Percentiles rank a stretch among this genome's conserved stretches.
Evolutionary conservation across 2,113 vertebrate genomes (phyloP).

Genomic region (Sardina pilchardus): DNA sequence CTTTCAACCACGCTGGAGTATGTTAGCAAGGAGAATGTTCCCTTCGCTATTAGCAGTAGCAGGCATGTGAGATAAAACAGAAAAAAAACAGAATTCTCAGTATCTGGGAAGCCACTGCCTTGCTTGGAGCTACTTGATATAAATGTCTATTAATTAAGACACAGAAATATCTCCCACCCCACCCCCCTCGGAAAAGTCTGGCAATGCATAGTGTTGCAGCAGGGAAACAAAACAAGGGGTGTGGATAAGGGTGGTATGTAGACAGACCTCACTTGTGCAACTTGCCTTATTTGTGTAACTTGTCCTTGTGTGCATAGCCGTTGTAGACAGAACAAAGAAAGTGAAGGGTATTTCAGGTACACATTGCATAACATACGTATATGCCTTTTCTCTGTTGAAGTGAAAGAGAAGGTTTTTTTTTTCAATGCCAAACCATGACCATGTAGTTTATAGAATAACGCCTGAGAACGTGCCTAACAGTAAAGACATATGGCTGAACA

Average conservation of each 20-base stretch:
- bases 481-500: not conserved
- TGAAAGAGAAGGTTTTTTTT: constrained; percentile 38
- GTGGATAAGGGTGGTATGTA: not conserved
- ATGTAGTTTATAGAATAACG: not conserved
- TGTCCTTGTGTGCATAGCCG: not conserved
- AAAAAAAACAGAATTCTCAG: constrained; percentile 53
- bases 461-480: not conserved
- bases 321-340: constrained; percentile 21
- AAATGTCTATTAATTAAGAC: constrained; percentile 17
- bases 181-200: not conserved
- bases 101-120: constrained; percentile 49
- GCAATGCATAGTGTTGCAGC: not conserved
- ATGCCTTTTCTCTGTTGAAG: constrained; percentile 23
- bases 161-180: not conserved
- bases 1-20: constrained; percentile 49
- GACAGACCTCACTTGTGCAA: not conserved
- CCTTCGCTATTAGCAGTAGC: constrained; percentile 53
- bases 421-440: not conserved
- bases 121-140: constrained; percentile 21
- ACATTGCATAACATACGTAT: not conserved
- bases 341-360: not conserved
- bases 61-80: constrained; percentile 46
- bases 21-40: constrained; percentile 53
- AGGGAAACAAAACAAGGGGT: not conserved
- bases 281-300: not conserved